A percentile compares a stretch with the other conserved stretches of the same genome.
phyloP scores from a whole-genome alignment of 2,888 invertebrate species.

The Alentia gelatinosa region DNA sequence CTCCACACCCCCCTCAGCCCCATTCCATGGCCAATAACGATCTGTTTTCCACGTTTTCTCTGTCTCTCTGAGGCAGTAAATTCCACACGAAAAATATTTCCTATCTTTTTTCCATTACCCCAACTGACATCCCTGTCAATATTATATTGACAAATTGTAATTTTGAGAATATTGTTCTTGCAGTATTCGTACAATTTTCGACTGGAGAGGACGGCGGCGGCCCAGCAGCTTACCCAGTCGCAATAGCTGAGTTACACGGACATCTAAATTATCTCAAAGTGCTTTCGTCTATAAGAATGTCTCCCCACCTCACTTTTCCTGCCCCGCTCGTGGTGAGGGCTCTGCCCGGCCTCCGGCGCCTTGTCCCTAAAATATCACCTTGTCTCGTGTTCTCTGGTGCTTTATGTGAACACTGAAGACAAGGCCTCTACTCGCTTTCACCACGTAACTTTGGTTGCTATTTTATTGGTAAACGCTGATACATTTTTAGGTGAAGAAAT shows the following conservation, averaged over 20 bases:
- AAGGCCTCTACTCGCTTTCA: neutral
- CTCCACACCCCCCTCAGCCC: too few species aligned
- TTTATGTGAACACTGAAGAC: neutral
- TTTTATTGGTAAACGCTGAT: neutral
- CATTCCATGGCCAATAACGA: too few species aligned
- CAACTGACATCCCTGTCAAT: too few species aligned
- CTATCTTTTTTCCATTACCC: too few species aligned
- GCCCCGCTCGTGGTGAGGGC: neutral
- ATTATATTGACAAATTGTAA: too few species aligned
- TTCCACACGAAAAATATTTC: too few species aligned
- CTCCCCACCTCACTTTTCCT: neutral
- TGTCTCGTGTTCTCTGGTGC: neutral
- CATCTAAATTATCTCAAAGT: constrained; percentile 19
- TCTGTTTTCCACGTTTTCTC: too few species aligned
- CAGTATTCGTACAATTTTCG: constrained; percentile 35
- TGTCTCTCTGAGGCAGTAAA: too few species aligned
- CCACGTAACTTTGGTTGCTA: neutral
- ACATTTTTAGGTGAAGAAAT: neutral
- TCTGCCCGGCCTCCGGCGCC: too few species aligned
- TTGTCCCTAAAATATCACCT: too few species aligned
- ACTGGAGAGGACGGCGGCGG: constrained; percentile 14
- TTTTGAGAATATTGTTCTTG: neutral
- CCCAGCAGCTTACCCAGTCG: neutral
- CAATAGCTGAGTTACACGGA: constrained; percentile 36
- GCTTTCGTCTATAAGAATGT: constrained; percentile 13